Base-by-base conservation (phyloP, 2,888 invertebrate genomes). In the Drosophila villosipedis region DNA sequence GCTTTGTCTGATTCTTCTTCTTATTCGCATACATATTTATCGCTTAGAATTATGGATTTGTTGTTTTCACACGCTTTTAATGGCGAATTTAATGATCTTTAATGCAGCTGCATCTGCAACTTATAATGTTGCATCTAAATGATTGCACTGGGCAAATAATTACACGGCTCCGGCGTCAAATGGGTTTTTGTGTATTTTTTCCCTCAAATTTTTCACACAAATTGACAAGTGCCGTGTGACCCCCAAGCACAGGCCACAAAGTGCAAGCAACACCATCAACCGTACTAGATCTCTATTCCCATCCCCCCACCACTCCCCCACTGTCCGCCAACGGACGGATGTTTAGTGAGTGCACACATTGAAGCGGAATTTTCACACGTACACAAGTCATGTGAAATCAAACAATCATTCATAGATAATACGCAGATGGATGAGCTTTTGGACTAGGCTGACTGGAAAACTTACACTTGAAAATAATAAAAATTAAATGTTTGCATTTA, bases 321-420 rank as follows among this genome's bases (percentile, higher is more conserved):
- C 41, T 2, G 1, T 10, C n/a, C 37, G n/a, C 57, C 28, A 7
- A 30, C 16, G 62, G 53, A 68, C 84, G 84, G 87, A 87, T 84
- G 80, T 84, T 84, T 83, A 68, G 66, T 73, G 33, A 71, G 58
- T 49, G 67, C 68, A 73, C 50, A 80, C 71, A 71, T 71, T 73
- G 61, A 74, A 65, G 37, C 64, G 68, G 61, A 68, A 78, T 78
- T 82, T 87, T 88, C 88, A 88, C 89, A 88, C 83, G 84, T 81
- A 82, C 61, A 66, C 53, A 67, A 54, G 72, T 55, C 63, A 62
- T 50, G 80, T 57, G 47, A 80, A 77, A 65, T 73, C 69, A 79
- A 80, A 79, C 82, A 82, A 74, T 84, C 49, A 62, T 33, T 31
- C 35, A 47, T 14, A 61, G 39, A 58, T 28, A 68, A 25, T 65